Conservation (phyloP, 2,888 invertebrate genomes). For the Blomia tropicalis region DNA sequence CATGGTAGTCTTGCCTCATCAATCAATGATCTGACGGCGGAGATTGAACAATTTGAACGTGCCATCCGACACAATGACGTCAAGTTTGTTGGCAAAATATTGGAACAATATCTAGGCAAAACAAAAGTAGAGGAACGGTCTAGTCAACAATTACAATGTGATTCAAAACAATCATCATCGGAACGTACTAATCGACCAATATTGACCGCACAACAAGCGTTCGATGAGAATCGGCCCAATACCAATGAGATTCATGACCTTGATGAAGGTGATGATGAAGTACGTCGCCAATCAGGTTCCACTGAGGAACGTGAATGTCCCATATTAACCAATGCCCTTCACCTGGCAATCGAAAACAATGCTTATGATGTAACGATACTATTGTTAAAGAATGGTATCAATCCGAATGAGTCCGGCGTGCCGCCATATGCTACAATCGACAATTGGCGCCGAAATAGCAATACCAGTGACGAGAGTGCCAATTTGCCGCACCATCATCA, state of each 20-base stretch:
- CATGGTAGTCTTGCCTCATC: slow-evolving; percentile 38
- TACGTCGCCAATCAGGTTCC: slow-evolving; percentile 10
- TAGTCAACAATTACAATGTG: background rate
- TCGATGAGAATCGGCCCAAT: background rate
- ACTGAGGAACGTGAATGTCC: slow-evolving; percentile 33
- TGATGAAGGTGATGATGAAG: background rate
- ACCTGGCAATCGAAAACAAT: slow-evolving; percentile 44
- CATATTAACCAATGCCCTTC: slow-evolving; percentile 43
- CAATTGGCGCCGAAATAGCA: slow-evolving; percentile 6
- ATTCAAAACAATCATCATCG: no score
- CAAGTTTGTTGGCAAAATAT: slow-evolving; percentile 39
- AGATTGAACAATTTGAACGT: slow-evolving; percentile 41
- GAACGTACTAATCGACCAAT: background rate
- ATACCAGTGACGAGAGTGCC: slow-evolving; percentile 21
- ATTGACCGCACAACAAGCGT: background rate
- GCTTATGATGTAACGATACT: slow-evolving; percentile 42
- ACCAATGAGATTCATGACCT: background rate
- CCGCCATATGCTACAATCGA: slow-evolving; percentile 31
- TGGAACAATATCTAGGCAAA: slow-evolving; percentile 42
- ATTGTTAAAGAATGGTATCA: slow-evolving; percentile 43
- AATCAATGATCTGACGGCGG: slow-evolving; percentile 38
- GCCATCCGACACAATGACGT: slow-evolving; percentile 42
- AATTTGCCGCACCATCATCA: no score
- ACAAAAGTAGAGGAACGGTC: background rate
- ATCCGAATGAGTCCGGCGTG: slow-evolving; percentile 43